Evolutionary conservation across 2,113 vertebrate species (phyloP).

Genomic region (Oncorhynchus nerka): DNA sequence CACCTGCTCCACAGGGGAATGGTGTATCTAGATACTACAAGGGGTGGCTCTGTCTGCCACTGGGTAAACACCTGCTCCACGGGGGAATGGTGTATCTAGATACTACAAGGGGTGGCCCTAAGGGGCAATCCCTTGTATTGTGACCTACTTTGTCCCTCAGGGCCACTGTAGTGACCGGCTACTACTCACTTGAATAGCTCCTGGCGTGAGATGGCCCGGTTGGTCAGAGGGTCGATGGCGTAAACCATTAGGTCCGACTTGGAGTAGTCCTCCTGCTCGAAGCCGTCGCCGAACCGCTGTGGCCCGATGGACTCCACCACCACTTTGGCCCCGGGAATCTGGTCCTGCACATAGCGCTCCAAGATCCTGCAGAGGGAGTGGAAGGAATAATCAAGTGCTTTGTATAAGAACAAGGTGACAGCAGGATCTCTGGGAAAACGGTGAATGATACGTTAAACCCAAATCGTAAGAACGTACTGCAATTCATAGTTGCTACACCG

Average conservation of each 20-base stretch:
- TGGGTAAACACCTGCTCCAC: slow-evolving; percentile 23
- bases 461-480: no score
- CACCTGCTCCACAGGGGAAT: slow-evolving; percentile 29
- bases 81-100: slow-evolving; percentile 17
- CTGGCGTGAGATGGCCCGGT: slow-evolving; percentile 90
- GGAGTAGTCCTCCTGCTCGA: slow-evolving; percentile 90
- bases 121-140: no score
- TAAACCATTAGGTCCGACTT: slow-evolving; percentile 94
- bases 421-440: no score
- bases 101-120: no score
- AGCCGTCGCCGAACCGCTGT: slow-evolving; percentile 89
- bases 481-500: no score
- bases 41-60: background rate
- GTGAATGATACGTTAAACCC: no score
- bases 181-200: slow-evolving; percentile 98
- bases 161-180: background rate
- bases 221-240: slow-evolving; percentile 94
- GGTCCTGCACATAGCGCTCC: slow-evolving; percentile 92
- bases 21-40: background rate
- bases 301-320: slow-evolving; percentile 95
- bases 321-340: slow-evolving; percentile 93
- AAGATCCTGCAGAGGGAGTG: slow-evolving; percentile 77
- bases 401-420: no score
- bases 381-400: no score
- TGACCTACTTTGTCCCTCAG: no score